Evolutionary conservation across 2,888 invertebrate genomes (phyloP).

Genomic region (Xylota segnis): DNA sequence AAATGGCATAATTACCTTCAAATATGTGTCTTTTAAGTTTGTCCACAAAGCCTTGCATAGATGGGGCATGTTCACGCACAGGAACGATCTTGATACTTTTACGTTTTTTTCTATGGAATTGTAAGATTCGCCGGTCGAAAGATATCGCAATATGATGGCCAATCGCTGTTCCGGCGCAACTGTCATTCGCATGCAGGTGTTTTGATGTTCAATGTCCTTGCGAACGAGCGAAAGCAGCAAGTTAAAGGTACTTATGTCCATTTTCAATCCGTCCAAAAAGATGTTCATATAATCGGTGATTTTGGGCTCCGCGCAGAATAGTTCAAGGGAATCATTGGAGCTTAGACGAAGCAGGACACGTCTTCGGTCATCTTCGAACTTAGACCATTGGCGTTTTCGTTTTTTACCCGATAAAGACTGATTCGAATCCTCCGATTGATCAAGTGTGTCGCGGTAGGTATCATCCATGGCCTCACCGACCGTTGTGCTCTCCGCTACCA

Average conservation of each 20-base stretch:
- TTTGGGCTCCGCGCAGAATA: conserved; percentile 61
- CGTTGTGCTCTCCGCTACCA: conserved; percentile 2
- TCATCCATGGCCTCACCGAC: background rate
- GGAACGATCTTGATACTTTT: conserved; percentile 59
- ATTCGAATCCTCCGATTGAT: conserved; percentile 34
- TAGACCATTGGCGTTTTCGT: conserved; percentile 58
- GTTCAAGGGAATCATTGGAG: conserved; percentile 48
- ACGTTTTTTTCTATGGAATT: conserved; percentile 46
- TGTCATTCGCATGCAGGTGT: conserved; percentile 71
- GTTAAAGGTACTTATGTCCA: conserved; percentile 66
- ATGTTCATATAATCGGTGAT: conserved; percentile 71
- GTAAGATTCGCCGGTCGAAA: conserved; percentile 58
- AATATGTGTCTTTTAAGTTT: conserved; percentile 62
- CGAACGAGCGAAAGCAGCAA: conserved; percentile 46
- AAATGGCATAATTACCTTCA: conserved; percentile 52
- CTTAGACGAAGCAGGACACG: conserved; percentile 52
- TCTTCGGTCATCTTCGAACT: conserved; percentile 64
- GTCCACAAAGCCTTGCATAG: conserved; percentile 56
- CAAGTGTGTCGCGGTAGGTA: background rate
- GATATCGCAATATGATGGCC: conserved; percentile 49
- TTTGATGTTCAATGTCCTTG: conserved; percentile 65
- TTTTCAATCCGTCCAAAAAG: conserved; percentile 58
- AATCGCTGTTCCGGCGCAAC: conserved; percentile 63
- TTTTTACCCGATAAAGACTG: conserved; percentile 13
- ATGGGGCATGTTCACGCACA: conserved; percentile 51